Conservation (phyloP, 2,888 invertebrate genomes). For the Brenthis ino region DNA sequence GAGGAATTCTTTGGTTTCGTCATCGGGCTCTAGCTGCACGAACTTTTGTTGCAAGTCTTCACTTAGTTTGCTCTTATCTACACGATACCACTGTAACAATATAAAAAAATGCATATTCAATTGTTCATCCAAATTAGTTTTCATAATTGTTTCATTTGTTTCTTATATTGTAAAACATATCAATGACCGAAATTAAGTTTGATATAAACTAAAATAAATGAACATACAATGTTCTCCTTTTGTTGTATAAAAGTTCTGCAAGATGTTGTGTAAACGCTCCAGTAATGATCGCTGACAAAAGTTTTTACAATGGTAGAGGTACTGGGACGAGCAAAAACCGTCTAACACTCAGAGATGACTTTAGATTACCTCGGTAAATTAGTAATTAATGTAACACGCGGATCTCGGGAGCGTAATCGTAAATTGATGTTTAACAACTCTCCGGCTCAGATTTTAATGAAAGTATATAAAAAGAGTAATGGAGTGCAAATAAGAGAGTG, state of each 20-base stretch:
- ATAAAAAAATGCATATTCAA: not conserved
- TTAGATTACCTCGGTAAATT: slow-evolving; percentile 35
- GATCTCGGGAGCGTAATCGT: slow-evolving; percentile 58
- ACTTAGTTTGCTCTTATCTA: slow-evolving; percentile 81
- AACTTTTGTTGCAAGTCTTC: slow-evolving; percentile 82
- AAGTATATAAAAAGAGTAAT: slow-evolving; percentile 72
- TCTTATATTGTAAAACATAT: not conserved
- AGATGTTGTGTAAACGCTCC: not conserved
- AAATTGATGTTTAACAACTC: slow-evolving; percentile 76
- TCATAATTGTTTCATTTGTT: not conserved
- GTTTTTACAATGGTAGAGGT: slow-evolving; percentile 13
- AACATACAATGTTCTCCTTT: not conserved
- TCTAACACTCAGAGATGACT: slow-evolving; percentile 29
- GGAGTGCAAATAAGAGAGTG: slow-evolving; percentile 79
- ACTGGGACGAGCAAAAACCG: slow-evolving; percentile 28
- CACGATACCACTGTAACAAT: slow-evolving; percentile 87
- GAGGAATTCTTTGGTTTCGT: slow-evolving; percentile 88
- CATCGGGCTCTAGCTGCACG: slow-evolving; percentile 86
- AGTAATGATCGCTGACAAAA: slow-evolving; percentile 11
- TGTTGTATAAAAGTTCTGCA: slow-evolving; percentile 1
- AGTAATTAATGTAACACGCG: slow-evolving; percentile 51
- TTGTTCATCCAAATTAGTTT: not conserved
- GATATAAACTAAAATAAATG: not conserved
- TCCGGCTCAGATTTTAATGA: slow-evolving; percentile 69
- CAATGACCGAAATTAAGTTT: not conserved